Evolutionary conservation across 92 coral and sea anemone species (phyloP).

Genomic region (Actinostola sp.): DNA sequence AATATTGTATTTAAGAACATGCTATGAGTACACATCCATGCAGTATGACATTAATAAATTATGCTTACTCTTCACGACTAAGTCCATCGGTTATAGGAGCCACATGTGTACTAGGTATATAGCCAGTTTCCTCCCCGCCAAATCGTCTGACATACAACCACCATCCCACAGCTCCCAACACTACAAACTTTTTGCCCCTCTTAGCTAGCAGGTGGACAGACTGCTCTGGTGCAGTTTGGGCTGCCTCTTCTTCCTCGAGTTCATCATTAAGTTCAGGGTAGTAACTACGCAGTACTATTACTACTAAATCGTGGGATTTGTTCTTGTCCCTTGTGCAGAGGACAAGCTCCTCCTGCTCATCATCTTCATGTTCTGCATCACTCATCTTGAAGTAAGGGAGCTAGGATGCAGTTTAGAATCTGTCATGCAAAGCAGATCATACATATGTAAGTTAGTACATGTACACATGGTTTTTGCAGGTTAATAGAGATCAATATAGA

Average conservation of each 20-base stretch:
- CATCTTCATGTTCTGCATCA: slow-evolving; percentile 24
- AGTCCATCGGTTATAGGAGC: slow-evolving; percentile 77
- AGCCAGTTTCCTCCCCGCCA: slow-evolving; percentile 64
- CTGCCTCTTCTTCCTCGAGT: slow-evolving; percentile 57
- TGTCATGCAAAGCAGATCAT: no score
- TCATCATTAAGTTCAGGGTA: slow-evolving; percentile 70
- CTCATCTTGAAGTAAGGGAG: slow-evolving; percentile 26
- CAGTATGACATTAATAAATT: background rate
- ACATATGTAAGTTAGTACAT: no score
- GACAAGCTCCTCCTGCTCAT: slow-evolving; percentile 25
- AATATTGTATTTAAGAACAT: no score
- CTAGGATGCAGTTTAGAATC: background rate
- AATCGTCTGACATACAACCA: slow-evolving; percentile 78
- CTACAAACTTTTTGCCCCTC: slow-evolving; percentile 78
- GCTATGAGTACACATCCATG: no score
- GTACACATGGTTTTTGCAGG: no score
- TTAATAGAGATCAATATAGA: no score
- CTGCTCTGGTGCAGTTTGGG: slow-evolving; percentile 74
- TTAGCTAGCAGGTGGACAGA: slow-evolving; percentile 71
- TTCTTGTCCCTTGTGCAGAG: slow-evolving; percentile 19
- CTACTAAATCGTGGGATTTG: slow-evolving; percentile 32
- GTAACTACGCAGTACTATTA: slow-evolving; percentile 60
- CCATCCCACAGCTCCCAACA: slow-evolving; percentile 78
- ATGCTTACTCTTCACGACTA: slow-evolving; percentile 72
- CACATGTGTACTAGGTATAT: slow-evolving; percentile 79